Evolutionary conservation across 2,797 vertebrate genomes (phyloP), one percentile per base, ranked within the genome.

Genomic region (Rhodeus uyekii): DNA sequence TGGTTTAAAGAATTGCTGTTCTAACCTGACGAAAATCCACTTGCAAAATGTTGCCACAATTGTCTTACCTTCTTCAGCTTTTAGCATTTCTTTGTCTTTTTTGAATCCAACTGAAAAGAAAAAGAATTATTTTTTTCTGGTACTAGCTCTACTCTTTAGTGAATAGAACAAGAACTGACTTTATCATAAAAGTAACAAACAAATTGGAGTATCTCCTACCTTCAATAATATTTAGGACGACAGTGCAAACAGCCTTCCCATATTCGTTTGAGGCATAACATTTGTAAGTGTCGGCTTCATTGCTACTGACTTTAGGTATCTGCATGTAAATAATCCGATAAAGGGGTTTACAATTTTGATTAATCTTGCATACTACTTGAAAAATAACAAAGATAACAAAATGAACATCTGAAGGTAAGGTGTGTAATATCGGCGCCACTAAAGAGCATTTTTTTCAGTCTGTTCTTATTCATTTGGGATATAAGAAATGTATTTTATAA

Each of bases 71-170:
- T 89, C 89, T 5, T 75, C 48, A 74, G 5, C 1, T 78, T 88
- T 92, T 63, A 93, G 87, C 22, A 94, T 88, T 8, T 90, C 87
- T 87, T 92, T 97, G 61, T 14, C 64, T 79, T 87, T 98, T 85
- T 96, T 96, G 89, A 97, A 98, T 88, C 96, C 97, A 91, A 96
- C 96, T 97, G 91, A 78, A 88, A 90, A 24, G 89, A 78, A 88
- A 60, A 64, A 89, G 53, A 78, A 72, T 29, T 36, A 5, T 58
- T 29, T 64, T 58, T 48, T 27, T 48, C 39, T 14, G 2, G 5
- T 39, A 67, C 27, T 27, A 53, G 34, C 16, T 67, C 4, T 32
- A 42, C 48, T 42, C n/a, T 32, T 27, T 27, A 64, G 5, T 39
- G 36, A 38, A 50, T 16, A 36, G 42, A 64, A 48, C 18, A 46